Base-by-base conservation (phyloP, 1,140 invertebrate genomes). In the Solenopsis invicta region DNA sequence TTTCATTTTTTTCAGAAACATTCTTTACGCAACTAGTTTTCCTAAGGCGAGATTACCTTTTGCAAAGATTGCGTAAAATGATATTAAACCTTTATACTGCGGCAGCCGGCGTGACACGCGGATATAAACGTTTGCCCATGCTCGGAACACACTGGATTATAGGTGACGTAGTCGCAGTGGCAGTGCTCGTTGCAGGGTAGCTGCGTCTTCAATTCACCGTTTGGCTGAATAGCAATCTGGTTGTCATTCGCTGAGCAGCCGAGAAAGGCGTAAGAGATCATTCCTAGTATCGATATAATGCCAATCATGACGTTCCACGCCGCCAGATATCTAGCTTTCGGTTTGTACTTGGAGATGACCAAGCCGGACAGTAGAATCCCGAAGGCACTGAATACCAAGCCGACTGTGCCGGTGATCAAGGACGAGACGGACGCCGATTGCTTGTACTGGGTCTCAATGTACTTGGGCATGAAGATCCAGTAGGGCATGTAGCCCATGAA, bases 381-480 rank as follows among this genome's bases (percentile, higher is more conserved):
- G 54, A 97, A 94, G 0, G 97, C 97, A n/a, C 97, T 97, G 93
- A 97, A 97, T 4, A 97, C 95, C 34, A 98, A 93, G 4, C 97
- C 97, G 6, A 97, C 97, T 5, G 96, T 96, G 64, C 97, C 97
- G 67, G 97, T 97, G 9, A 97, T 96, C 72, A 97, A 93, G 41
- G 96, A 97, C 1, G 97, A 97, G 0, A 96, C 96, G 0, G 97
- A 97, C 2, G 97, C 97, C 16, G 97, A 97, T 89, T 97, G 97
- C 86, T 96, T 96, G 91, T 97, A 98, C 92, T 97, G 97, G 0
- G 96, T 97, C 94, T 98, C 97, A 74, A 98, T 97, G 84, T 97
- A 98, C 92, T 98, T 98, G 0, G 97, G 97, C 93, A 97, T 96
- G 89, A 97, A 98, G 9, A 97, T 97, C 96, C 97, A 97, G 89